These are phyloP conservation scores for Isichthys henryi DNA, from an alignment of 2,113 vertebrate species.

Conservation along the genomic window DNA sequence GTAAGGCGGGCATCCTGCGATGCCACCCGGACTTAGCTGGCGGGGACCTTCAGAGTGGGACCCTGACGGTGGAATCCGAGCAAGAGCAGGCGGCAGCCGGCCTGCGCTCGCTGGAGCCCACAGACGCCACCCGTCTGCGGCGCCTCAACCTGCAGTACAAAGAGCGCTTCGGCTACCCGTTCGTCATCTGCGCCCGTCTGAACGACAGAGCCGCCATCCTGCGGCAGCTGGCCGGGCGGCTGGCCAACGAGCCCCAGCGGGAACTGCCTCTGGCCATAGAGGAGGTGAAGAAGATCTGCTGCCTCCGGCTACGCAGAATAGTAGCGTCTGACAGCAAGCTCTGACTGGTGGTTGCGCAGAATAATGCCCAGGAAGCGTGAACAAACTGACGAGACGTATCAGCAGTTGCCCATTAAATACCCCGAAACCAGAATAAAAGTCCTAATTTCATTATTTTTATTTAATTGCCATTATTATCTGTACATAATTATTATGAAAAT, in stretches of 20 bases:
- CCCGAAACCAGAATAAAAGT: background rate
- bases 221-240: conserved; percentile 50
- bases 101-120: conserved; percentile 45
- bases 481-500: background rate
- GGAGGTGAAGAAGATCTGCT: conserved; percentile 72
- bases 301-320: conserved; percentile 57
- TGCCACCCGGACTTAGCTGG: conserved; percentile 75
- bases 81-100: conserved; percentile 65
- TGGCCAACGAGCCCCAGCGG: conserved; percentile 30
- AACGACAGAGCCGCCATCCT: conserved; percentile 49
- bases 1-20: conserved; percentile 70
- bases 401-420: background rate
- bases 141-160: conserved; percentile 65
- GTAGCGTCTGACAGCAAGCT: conserved; percentile 31
- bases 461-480: background rate
- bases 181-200: conserved; percentile 69
- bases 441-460: background rate
- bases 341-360: conserved; percentile 1
- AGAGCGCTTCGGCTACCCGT: conserved; percentile 69
- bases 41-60: conserved; percentile 55
- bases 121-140: conserved; percentile 42
- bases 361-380: background rate
- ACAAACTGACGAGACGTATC: background rate
- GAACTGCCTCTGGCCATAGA: conserved; percentile 59
- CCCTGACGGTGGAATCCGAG: conserved; percentile 59